A percentile compares a stretch with the other conserved stretches of the same genome.
Evolutionary conservation across 2,888 invertebrate species (phyloP).

Genomic region (Catocala fraxini): DNA sequence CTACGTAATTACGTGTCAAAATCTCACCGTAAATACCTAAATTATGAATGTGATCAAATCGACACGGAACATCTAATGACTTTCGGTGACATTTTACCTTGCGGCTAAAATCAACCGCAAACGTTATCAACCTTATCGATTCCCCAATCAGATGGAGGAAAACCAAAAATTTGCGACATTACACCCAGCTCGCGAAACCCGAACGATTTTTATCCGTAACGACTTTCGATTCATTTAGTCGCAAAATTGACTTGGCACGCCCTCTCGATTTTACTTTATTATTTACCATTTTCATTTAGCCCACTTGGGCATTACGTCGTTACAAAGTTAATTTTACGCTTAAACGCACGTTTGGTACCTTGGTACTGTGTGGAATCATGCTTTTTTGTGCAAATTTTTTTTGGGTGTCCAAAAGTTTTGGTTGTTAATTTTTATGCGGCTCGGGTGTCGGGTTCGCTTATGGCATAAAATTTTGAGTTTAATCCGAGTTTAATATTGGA

Average conservation of each 20-base stretch:
- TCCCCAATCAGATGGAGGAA: slow-evolving; percentile 46
- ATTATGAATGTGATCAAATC: slow-evolving; percentile 8
- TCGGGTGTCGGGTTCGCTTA: slow-evolving; percentile 30
- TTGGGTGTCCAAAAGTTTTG: slow-evolving; percentile 38
- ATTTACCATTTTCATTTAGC: slow-evolving; percentile 67
- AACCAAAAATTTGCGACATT: slow-evolving; percentile 50
- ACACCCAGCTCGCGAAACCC: slow-evolving; percentile 40
- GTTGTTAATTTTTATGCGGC: slow-evolving; percentile 34
- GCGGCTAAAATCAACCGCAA: slow-evolving; percentile 14
- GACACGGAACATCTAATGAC: slow-evolving; percentile 4
- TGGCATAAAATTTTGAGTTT: slow-evolving; percentile 21
- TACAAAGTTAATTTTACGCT: slow-evolving; percentile 57
- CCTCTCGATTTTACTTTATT: slow-evolving; percentile 62
- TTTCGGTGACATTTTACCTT: slow-evolving; percentile 10
- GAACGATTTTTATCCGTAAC: slow-evolving; percentile 55
- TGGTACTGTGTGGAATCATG: slow-evolving; percentile 31
- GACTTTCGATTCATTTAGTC: slow-evolving; percentile 64
- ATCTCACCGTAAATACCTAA: slow-evolving; percentile 3
- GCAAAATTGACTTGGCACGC: slow-evolving; percentile 63
- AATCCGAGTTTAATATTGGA: slow-evolving; percentile 12
- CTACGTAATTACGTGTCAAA: background rate
- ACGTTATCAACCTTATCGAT: slow-evolving; percentile 33
- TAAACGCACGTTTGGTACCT: slow-evolving; percentile 42
- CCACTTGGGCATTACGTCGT: slow-evolving; percentile 55
- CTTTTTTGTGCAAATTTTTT: slow-evolving; percentile 43